These are phyloP conservation scores for Peromyscus melanophrys DNA, from an alignment of 2,797 vertebrate species.

Conservation along the genomic window DNA sequence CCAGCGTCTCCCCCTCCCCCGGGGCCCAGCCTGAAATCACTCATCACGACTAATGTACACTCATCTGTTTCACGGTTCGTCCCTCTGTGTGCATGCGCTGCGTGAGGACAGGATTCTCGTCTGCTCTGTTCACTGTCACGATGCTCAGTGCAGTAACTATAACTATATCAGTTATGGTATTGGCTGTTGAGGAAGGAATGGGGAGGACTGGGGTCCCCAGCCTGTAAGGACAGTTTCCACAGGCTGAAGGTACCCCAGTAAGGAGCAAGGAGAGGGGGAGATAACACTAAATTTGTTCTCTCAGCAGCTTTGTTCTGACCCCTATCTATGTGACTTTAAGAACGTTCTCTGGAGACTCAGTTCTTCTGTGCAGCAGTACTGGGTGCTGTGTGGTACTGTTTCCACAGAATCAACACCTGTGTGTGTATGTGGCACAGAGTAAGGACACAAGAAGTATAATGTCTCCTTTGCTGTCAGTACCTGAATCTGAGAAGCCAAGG, in stretches of 20 bases:
- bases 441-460: neutral
- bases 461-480: neutral
- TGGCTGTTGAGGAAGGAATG: neutral
- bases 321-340: neutral
- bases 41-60: neutral
- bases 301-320: neutral
- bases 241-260: neutral
- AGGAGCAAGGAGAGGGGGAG: neutral
- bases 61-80: neutral
- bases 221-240: neutral
- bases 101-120: neutral
- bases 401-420: neutral
- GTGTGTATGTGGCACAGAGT: neutral
- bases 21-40: neutral
- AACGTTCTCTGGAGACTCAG: neutral
- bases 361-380: neutral
- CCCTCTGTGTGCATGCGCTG: neutral
- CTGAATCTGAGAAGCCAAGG: neutral
- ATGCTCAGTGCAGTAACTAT: accelerated
- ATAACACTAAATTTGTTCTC: neutral
- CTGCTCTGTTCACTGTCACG: neutral
- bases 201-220: neutral
- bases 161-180: neutral
- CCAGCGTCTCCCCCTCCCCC: neutral
- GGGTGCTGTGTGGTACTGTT: neutral